Evolutionary conservation across 1,140 invertebrate species (phyloP), one percentile per base, ranked within the genome.

Genomic region (Dendroctonus valens): DNA sequence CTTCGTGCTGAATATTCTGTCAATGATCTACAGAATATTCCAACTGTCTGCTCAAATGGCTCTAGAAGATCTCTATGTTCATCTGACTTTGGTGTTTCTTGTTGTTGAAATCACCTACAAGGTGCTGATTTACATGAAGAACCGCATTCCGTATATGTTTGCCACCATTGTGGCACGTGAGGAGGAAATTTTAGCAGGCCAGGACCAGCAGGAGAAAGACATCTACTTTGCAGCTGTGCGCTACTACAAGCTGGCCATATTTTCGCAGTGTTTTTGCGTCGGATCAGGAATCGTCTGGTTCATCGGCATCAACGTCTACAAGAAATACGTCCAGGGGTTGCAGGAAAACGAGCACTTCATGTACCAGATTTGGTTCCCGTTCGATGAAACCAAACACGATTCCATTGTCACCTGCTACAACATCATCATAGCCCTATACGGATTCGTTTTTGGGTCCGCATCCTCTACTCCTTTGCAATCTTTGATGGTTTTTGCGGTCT

Each of bases 91-190:
- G 12, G 12, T 26, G n/a, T 51, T 61, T 12, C 48, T 61, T 15
- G 44, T 61, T 7, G 9, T 61, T 41, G 59, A 61, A 61, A 61
- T 61, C 14, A 61, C 44, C 41, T 61, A 61, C 14, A 61, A 61
- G 41, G 49, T 61, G 12, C 7, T 61, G 7, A 52, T 61, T 51
- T 61, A 51, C 44, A 9, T 61, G 5, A 61, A 61, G 41, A 61
- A 52, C 26, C n/a, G 40, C 40, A 61, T 61, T 51, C 39, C 59
- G 4, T 12, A 61, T 41, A 41, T 61, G 49, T 59, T 49, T 49
- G 7, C 7, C 6, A 38, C 11, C n/a, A 41, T 62, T 1, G 8
- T 53, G 6, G 7, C 5, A 15, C n/a, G 15, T n/a, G 60, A 62
- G 54, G 41, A 53, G 44, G 9, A 0, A 9, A 42, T 52, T 7